Evolutionary conservation across 2,888 invertebrate genomes (phyloP).

Genomic region (Pyrrhia umbra): DNA sequence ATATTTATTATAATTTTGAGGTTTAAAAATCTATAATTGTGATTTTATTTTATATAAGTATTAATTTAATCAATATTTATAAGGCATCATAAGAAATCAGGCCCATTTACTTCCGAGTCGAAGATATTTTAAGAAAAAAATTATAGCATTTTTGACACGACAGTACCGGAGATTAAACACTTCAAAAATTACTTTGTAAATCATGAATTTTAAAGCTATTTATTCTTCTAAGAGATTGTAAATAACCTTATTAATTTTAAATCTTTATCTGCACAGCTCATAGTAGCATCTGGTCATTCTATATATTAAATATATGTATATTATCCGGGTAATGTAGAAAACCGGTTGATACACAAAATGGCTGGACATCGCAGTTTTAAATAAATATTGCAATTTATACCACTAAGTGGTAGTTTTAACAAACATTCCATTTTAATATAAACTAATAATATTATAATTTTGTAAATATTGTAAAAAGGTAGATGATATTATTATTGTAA

Average conservation of each 20-base stretch:
- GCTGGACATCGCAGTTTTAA: conserved; percentile 5
- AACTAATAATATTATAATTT: conserved; percentile 7
- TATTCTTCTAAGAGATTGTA: conserved; percentile 10
- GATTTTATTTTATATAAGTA: background rate
- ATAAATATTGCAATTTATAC: conserved; percentile 15
- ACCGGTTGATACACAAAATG: conserved; percentile 13
- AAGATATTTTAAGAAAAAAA: background rate
- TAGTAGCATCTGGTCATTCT: conserved; percentile 9
- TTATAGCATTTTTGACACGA: background rate
- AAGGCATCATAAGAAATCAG: no score
- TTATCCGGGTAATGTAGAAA: background rate
- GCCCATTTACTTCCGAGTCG: background rate
- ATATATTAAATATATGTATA: no score
- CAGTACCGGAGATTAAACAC: background rate
- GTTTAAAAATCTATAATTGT: background rate
- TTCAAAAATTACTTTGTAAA: background rate
- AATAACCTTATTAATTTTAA: conserved; percentile 20
- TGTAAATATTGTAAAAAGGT: conserved; percentile 61
- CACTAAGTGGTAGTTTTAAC: conserved; percentile 43
- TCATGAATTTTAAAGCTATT: background rate
- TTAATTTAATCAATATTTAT: no score
- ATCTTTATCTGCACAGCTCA: conserved; percentile 16
- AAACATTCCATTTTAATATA: conserved; percentile 44
- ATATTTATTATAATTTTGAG: background rate
- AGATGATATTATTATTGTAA: conserved; percentile 26